phyloP scores from a whole-genome alignment of 37 sponge, comb jelly and placozoan genomes.

The Cliona cf. orientalis region DNA sequence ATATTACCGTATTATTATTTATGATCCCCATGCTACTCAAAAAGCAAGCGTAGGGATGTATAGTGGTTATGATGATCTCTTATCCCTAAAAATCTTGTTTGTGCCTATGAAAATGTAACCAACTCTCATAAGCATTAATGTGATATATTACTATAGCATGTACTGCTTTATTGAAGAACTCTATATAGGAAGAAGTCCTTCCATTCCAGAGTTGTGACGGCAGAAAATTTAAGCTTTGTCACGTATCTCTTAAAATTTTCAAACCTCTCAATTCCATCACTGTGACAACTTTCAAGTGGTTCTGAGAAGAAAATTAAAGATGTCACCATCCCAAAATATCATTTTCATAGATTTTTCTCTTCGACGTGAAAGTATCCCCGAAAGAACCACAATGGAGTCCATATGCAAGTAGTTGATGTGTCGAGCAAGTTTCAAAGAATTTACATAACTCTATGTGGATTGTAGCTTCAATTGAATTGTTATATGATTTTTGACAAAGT shows the following conservation, averaged over 20 bases:
- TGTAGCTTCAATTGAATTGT: too few relatives aligned
- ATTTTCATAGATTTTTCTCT: constrained; percentile 10
- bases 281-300: background rate
- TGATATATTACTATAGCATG: background rate
- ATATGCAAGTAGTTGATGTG: background rate
- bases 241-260: constrained; percentile 62
- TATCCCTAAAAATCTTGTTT: too few relatives aligned
- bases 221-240: constrained; percentile 39
- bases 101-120: too few relatives aligned
- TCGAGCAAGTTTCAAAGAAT: background rate
- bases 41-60: too few relatives aligned
- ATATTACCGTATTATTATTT: too few relatives aligned
- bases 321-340: background rate
- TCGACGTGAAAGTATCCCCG: constrained; percentile 1
- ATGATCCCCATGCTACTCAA: too few relatives aligned
- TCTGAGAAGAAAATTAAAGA: background rate
- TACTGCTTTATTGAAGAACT: constrained; percentile 63
- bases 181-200: constrained; percentile 70
- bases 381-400: background rate
- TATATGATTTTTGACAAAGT: too few relatives aligned
- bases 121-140: too few relatives aligned
- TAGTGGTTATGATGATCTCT: too few relatives aligned
- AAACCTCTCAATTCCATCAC: background rate
- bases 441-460: too few relatives aligned
- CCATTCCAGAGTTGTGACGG: constrained; percentile 57